Percentiles rank a stretch among this genome's conserved stretches.
These are phyloP conservation scores for Macrosteles quadrilineatus DNA, from an alignment of 1,140 invertebrate genomes.

Conservation along the genomic window DNA sequence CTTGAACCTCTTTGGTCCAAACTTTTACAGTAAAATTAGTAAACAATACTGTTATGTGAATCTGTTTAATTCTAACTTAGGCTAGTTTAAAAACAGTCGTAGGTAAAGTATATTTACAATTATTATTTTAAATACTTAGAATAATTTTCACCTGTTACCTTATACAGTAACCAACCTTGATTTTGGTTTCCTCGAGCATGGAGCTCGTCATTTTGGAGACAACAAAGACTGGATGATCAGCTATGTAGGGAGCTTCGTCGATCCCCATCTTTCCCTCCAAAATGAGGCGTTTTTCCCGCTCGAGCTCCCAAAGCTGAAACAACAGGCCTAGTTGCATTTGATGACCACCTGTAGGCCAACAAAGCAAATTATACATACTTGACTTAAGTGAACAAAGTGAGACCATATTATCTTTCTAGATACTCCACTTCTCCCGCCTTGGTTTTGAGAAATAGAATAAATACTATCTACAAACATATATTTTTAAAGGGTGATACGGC, in stretches of 20 bases:
- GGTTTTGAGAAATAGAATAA: not conserved
- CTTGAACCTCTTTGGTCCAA: no score
- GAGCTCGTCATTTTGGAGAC: conserved; percentile 63
- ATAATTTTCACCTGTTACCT: no score
- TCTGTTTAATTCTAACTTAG: no score
- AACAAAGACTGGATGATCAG: conserved; percentile 65
- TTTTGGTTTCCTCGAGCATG: conserved; percentile 56
- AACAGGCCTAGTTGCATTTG: not conserved
- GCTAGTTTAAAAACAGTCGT: no score
- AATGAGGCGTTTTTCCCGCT: conserved; percentile 65
- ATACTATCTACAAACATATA: not conserved
- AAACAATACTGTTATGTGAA: no score
- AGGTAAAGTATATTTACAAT: no score
- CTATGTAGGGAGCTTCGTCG: conserved; percentile 63
- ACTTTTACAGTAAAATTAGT: no score
- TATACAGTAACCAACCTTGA: conserved; percentile 57
- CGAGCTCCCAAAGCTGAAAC: conserved; percentile 62
- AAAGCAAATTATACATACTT: not conserved
- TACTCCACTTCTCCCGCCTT: no score
- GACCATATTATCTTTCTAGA: not conserved
- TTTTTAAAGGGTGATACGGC: no score
- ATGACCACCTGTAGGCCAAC: not conserved
- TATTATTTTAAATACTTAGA: no score
- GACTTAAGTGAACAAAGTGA: not conserved
- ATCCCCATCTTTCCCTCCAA: conserved; percentile 61